Evolutionary conservation across 2,888 invertebrate species (phyloP).

Genomic region (Lottia scabra): DNA sequence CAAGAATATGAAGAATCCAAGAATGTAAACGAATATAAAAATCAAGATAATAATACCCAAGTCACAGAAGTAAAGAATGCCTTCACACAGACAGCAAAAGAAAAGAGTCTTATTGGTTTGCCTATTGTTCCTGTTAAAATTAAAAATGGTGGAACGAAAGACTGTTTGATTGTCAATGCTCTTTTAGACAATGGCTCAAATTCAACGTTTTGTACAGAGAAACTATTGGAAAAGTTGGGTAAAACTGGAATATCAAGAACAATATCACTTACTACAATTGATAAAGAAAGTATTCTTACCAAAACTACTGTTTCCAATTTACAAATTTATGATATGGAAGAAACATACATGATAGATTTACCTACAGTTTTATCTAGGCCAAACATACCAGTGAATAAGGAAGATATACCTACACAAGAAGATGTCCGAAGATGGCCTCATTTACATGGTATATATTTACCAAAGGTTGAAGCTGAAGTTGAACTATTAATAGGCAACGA

Average conservation of each 20-base stretch:
- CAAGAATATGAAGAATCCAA: too few species aligned
- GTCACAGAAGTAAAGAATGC: too few species aligned
- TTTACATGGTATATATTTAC: background rate
- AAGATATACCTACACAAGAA: background rate
- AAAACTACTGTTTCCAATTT: background rate
- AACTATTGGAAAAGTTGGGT: background rate
- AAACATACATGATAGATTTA: background rate
- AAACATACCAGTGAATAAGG: background rate
- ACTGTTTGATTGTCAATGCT: too few species aligned
- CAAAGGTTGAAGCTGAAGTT: background rate
- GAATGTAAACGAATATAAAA: too few species aligned
- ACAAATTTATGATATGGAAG: background rate
- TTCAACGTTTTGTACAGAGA: background rate
- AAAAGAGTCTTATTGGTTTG: too few species aligned
- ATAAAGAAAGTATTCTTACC: background rate
- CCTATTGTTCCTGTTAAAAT: too few species aligned
- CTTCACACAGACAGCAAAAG: too few species aligned
- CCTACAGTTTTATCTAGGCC: background rate
- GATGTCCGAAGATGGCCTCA: conserved; percentile 1
- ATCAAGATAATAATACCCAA: too few species aligned
- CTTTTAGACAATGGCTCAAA: background rate
- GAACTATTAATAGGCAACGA: background rate
- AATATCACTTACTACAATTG: background rate
- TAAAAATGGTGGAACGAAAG: too few species aligned
- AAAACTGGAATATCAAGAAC: background rate